A percentile compares a stretch with the other conserved stretches of the same genome.
phyloP scores from a whole-genome alignment of 2,797 vertebrate genomes.

The Acipenser ruthenus region DNA sequence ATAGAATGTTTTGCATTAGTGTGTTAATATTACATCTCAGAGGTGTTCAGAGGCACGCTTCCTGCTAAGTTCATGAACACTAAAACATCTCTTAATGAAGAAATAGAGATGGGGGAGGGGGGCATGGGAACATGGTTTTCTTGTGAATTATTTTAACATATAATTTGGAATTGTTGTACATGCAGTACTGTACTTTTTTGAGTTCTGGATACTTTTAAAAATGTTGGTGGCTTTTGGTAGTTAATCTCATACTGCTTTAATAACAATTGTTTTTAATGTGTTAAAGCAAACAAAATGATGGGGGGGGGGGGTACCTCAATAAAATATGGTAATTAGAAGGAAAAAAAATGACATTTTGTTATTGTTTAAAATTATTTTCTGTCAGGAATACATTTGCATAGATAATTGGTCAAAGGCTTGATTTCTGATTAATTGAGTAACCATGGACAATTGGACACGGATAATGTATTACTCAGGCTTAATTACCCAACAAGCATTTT shows the following conservation, averaged over 20 bases:
- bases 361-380: background rate
- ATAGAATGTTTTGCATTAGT: no score
- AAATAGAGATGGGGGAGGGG: no score
- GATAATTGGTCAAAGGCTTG: conserved; percentile 7
- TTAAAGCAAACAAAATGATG: background rate
- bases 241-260: background rate
- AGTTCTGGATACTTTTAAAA: no score
- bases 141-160: no score
- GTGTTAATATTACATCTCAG: no score
- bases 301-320: background rate
- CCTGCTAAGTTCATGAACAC: no score
- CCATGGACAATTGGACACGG: conserved; percentile 20
- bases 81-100: no score
- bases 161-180: no score
- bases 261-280: background rate
- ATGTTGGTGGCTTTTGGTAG: background rate
- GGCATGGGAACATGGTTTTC: no score
- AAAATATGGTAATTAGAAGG: background rate
- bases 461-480: conserved; percentile 22
- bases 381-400: conserved; percentile 13
- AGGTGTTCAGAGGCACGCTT: no score
- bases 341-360: background rate
- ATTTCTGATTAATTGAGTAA: conserved; percentile 25
- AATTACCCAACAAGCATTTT: conserved; percentile 20
- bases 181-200: no score